Evolutionary conservation across 2,113 vertebrate species (phyloP).

Genomic region (Varanus salvator): DNA sequence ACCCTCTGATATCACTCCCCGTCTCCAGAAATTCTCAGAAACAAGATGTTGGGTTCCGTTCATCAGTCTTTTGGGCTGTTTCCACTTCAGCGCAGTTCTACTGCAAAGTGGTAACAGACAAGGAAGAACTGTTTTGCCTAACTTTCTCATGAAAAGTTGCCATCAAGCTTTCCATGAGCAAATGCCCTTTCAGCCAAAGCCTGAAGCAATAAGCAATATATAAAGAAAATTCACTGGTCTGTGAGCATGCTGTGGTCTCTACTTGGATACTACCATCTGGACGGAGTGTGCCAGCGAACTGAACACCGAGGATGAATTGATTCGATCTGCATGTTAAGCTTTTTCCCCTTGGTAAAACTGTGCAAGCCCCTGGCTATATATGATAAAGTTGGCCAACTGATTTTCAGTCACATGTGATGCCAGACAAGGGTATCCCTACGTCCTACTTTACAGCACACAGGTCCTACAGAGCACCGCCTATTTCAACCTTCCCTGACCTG

Average conservation of each 20-base stretch:
- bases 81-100: background rate
- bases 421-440: background rate
- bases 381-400: background rate
- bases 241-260: background rate
- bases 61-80: background rate
- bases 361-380: background rate
- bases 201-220: background rate
- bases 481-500: no score
- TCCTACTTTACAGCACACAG: no score
- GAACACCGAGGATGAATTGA: background rate
- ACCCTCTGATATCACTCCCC: background rate
- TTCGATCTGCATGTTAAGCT: background rate
- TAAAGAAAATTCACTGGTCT: background rate
- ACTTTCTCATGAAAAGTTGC: background rate
- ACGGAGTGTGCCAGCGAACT: background rate
- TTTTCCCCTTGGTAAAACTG: background rate
- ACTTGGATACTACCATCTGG: background rate
- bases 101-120: background rate
- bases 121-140: background rate
- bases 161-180: background rate
- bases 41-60: background rate
- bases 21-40: background rate
- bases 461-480: no score
- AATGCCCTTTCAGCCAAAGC: background rate
- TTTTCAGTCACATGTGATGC: background rate